Evolutionary conservation across 2,113 vertebrate species (phyloP).

Genomic region (Hydrochoerus hydrochaeris): DNA sequence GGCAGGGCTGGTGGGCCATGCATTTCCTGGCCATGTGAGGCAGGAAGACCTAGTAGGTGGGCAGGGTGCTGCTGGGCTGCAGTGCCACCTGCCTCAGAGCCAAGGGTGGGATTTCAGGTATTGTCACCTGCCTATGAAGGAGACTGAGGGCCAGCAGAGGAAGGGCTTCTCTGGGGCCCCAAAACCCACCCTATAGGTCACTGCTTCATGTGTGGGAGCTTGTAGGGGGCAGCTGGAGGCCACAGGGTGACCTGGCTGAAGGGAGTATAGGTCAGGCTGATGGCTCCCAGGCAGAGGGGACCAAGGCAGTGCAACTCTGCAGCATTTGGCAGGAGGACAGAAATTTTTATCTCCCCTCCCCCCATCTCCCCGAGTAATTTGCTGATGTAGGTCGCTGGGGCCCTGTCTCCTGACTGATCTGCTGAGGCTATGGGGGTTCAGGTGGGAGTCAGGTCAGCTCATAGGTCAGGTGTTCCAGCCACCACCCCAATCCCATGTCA

Average conservation of each 20-base stretch:
- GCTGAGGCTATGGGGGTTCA: neutral
- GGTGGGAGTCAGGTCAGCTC: neutral
- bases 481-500: fast-evolving
- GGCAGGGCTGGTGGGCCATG: constrained; percentile 57
- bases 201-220: neutral
- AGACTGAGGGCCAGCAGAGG: neutral
- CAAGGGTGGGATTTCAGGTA: neutral
- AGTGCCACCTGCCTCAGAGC: fast-evolving
- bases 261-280: too few species aligned
- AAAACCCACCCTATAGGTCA: neutral
- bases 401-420: neutral
- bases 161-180: neutral
- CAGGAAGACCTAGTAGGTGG: neutral
- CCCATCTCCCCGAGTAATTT: neutral
- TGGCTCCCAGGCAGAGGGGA: neutral
- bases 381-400: neutral
- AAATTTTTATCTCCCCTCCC: neutral
- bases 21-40: constrained; percentile 32
- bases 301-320: fast-evolving
- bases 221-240: neutral
- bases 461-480: neutral
- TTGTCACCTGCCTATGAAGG: neutral
- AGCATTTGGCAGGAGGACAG: constrained; percentile 38
- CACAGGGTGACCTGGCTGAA: neutral
- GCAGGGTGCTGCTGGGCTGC: neutral